These are phyloP conservation scores for Zhuqinia jingwanae DNA, from an alignment of 2,888 invertebrate genomes.

Conservation along the genomic window DNA sequence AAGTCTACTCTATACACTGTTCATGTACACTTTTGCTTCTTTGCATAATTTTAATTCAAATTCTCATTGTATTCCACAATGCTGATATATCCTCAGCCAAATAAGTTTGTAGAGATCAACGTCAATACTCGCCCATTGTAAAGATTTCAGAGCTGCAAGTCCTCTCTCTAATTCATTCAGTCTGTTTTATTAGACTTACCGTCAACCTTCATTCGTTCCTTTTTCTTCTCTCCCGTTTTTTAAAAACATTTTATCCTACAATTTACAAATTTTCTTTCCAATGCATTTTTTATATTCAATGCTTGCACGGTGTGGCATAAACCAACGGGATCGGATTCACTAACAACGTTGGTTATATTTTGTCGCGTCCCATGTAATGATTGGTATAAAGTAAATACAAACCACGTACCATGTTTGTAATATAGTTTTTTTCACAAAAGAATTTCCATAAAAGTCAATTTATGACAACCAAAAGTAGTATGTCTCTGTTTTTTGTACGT, in stretches of 20 bases:
- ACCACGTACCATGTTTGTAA: too few species aligned
- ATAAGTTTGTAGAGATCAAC: neutral
- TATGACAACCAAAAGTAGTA: too few species aligned
- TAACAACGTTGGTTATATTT: too few species aligned
- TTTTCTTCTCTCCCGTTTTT: neutral
- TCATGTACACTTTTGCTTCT: neutral
- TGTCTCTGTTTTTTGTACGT: too few species aligned
- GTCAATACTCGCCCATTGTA: slow-evolving; percentile 32
- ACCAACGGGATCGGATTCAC: too few species aligned
- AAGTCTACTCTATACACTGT: too few species aligned
- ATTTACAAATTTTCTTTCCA: neutral
- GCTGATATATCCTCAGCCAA: neutral
- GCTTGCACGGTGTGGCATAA: too few species aligned
- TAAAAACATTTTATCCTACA: neutral
- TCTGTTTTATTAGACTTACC: slow-evolving; percentile 59
- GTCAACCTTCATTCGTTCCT: slow-evolving; percentile 49
- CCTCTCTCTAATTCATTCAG: slow-evolving; percentile 52
- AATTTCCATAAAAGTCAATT: too few species aligned
- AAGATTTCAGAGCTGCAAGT: neutral
- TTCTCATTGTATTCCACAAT: neutral
- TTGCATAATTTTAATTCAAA: neutral
- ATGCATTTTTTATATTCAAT: too few species aligned
- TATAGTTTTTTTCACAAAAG: too few species aligned
- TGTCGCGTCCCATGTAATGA: too few species aligned
- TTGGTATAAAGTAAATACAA: too few species aligned